These are phyloP conservation scores for Hafferia zeledoni DNA, from an alignment of 2,797 vertebrate genomes.

Conservation along the genomic window DNA sequence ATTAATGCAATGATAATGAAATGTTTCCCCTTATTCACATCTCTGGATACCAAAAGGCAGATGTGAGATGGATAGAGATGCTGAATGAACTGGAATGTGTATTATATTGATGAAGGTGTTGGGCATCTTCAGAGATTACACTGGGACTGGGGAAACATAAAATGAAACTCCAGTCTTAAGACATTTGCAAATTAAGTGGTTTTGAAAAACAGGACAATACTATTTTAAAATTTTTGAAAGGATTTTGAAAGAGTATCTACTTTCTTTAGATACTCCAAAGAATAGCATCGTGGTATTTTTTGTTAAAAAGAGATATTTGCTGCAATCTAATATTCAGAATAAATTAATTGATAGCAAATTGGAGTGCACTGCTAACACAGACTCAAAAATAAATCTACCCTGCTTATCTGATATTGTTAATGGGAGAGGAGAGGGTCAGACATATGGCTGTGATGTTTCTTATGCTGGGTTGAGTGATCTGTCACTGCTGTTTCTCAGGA, in stretches of 20 bases:
- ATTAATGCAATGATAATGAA: background rate
- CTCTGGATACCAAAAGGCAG: background rate
- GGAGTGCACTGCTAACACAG: background rate
- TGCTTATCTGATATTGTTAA: background rate
- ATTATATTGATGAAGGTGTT: background rate
- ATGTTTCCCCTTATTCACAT: background rate
- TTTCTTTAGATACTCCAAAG: background rate
- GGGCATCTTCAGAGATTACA: background rate
- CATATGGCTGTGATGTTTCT: background rate
- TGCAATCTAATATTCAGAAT: background rate
- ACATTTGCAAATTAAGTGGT: background rate
- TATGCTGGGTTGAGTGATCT: background rate
- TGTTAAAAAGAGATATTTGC: background rate
- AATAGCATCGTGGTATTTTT: background rate
- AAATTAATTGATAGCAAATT: background rate
- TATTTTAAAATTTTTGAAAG: background rate
- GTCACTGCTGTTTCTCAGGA: background rate
- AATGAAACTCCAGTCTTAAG: background rate
- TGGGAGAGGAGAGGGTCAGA: background rate
- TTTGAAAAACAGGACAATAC: background rate
- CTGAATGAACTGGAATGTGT: background rate
- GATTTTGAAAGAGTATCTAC: background rate
- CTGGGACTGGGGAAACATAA: background rate
- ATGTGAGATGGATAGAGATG: background rate
- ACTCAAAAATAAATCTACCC: background rate